Evolutionary conservation across 2,888 invertebrate genomes (phyloP).

Genomic region (Meloe dianella): DNA sequence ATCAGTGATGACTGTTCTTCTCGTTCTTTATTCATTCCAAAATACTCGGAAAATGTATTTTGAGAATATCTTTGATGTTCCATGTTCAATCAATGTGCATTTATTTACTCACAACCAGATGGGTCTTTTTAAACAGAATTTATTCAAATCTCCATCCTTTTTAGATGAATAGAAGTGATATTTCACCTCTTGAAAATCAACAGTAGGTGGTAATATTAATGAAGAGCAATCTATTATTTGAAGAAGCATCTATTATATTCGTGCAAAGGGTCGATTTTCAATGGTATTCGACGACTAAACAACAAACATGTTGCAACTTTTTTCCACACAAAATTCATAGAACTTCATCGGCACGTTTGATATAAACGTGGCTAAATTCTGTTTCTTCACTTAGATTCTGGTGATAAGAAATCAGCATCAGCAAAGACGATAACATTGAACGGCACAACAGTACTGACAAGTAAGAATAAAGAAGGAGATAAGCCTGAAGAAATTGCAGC

Average conservation of each 20-base stretch:
- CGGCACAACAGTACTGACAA: constrained; percentile 42
- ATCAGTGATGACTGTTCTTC: background rate
- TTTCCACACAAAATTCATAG: no score
- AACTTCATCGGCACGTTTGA: no score
- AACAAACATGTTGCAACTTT: no score
- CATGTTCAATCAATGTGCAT: background rate
- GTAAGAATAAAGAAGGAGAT: constrained; percentile 13
- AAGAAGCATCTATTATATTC: no score
- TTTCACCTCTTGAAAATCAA: no score
- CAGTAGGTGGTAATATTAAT: no score
- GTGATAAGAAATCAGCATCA: constrained; percentile 45
- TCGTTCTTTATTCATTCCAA: background rate
- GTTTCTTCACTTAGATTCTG: background rate
- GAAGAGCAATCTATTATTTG: no score
- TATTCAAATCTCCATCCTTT: background rate
- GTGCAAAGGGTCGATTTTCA: no score
- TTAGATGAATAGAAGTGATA: background rate
- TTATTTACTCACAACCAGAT: background rate
- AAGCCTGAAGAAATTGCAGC: constrained; percentile 69
- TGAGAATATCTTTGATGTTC: background rate
- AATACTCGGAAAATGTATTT: background rate
- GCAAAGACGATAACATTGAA: constrained; percentile 53
- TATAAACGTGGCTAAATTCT: no score
- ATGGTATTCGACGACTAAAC: no score
- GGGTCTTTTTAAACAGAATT: background rate